Evolutionary conservation across 2,113 vertebrate genomes (phyloP).

Genomic region (Centropus bengalensis): DNA sequence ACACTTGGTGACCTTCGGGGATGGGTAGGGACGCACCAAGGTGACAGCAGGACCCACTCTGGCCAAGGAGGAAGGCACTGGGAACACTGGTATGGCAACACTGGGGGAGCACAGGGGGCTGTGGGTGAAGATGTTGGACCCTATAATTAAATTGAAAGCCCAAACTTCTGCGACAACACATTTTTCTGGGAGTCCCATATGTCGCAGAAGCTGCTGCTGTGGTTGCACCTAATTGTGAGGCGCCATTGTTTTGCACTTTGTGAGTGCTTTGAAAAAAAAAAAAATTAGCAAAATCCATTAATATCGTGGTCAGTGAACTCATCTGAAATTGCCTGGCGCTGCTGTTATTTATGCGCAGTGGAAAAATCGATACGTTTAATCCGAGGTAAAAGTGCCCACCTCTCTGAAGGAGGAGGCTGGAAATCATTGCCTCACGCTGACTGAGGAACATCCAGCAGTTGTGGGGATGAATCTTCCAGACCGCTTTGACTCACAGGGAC

Average conservation of each 20-base stretch:
- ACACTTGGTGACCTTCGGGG: too few relatives aligned
- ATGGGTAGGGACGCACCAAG: too few relatives aligned
- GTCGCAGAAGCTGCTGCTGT: not conserved
- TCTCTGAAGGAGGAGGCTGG: not conserved
- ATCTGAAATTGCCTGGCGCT: not conserved
- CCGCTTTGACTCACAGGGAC: not conserved
- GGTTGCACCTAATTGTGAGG: not conserved
- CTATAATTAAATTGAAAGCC: not conserved
- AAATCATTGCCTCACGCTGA: constrained; percentile 15
- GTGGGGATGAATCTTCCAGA: constrained; percentile 2
- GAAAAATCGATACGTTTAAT: constrained; percentile 41
- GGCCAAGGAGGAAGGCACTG: too few relatives aligned
- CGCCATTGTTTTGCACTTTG: not conserved
- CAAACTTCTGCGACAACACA: not conserved
- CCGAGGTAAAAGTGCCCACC: constrained; percentile 20
- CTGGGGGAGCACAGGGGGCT: not conserved
- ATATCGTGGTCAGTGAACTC: not conserved
- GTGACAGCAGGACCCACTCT: too few relatives aligned
- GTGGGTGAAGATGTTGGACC: not conserved
- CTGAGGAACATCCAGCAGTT: constrained; percentile 10
- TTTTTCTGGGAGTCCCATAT: not conserved
- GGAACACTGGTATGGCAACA: too few relatives aligned
- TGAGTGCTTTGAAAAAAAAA: not conserved
- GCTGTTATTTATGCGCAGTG: not conserved
- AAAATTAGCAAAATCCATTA: constrained; percentile 24